Conservation (phyloP, 2,797 vertebrate species). For the Gymnoscopelus microlampas region DNA sequence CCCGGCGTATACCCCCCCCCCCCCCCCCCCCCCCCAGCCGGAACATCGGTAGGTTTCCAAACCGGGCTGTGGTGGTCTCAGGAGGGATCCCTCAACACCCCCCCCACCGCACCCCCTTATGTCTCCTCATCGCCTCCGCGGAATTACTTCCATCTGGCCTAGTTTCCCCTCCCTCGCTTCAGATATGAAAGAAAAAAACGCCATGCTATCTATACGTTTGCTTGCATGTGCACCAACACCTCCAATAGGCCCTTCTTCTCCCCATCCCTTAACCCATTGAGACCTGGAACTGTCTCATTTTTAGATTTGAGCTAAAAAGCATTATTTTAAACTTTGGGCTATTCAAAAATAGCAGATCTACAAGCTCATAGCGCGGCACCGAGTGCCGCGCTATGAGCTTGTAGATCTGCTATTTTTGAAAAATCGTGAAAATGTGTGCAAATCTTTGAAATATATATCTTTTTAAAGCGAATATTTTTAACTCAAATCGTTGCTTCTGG, state of each 20-base stretch:
- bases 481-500: too few species aligned
- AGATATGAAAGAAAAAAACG: slow-evolving; percentile 65
- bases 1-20: too few species aligned
- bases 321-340: too few species aligned
- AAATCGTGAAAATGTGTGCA: too few species aligned
- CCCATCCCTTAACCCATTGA: slow-evolving; percentile 39
- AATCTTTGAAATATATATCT: too few species aligned
- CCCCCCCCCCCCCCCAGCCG: slow-evolving; percentile 72
- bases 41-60: slow-evolving; percentile 68
- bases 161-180: slow-evolving; percentile 72
- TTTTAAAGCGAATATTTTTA: too few species aligned
- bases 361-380: too few species aligned
- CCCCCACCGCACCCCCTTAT: slow-evolving; percentile 26
- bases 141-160: slow-evolving; percentile 84
- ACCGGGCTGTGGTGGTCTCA: slow-evolving; percentile 55
- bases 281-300: too few species aligned
- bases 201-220: slow-evolving; percentile 63
- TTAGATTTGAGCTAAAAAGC: too few species aligned
- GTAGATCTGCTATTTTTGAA: too few species aligned
- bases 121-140: slow-evolving; percentile 59
- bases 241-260: slow-evolving; percentile 52
- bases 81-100: slow-evolving; percentile 47
- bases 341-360: too few species aligned
- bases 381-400: too few species aligned
- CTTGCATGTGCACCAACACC: slow-evolving; percentile 49